Base-by-base conservation (phyloP, 1,140 invertebrate species). In the Heliothis virescens region DNA sequence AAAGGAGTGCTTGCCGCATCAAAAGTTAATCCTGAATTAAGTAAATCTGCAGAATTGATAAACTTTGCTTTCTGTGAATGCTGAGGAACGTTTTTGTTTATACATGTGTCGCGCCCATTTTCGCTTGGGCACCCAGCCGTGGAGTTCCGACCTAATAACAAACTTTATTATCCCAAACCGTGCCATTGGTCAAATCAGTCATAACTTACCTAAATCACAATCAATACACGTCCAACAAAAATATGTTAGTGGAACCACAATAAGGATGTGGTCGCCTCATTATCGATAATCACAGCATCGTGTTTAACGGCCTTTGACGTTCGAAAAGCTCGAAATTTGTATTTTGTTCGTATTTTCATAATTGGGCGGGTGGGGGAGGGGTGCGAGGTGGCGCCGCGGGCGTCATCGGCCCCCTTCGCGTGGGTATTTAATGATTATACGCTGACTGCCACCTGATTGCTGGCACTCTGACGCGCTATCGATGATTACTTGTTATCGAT, bases 371-470 rank as follows among this genome's bases (percentile, higher is more conserved):
- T 81, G 87, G 80, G 88, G 85, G 55, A 81, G 63, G 72, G 80
- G 82, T 47, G 83, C 72, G 63, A 84, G 90, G 89, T 86, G 89
- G 88, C 75, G 87, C 91, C 91, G 87, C 92, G 91, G 90, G 92
- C 91, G 91, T 92, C 90, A 91, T 92, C 89, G 88, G 86, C 79
- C 90, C 86, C 89, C 90, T 80, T 79, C 89, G 90, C 91, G 90
- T 90, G 92, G 93, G 93, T 93, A 94, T 94, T 94, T 94, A 93
- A 94, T 94, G 92, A 94, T 94, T 94, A 93, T 93, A 93, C 93
- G 93, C 92, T 94, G 93, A 94, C 93, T 94, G 92, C 93, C 92
- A 92, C 93, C 93, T 94, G 92, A 93, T 93, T 93, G 93, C 93
- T 86, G 90, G 81, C 83, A 84, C 87, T 81, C 63, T 82, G 86